These are phyloP conservation scores for Furcifer pardalis DNA, from an alignment of 2,797 vertebrate genomes.

Conservation along the genomic window DNA sequence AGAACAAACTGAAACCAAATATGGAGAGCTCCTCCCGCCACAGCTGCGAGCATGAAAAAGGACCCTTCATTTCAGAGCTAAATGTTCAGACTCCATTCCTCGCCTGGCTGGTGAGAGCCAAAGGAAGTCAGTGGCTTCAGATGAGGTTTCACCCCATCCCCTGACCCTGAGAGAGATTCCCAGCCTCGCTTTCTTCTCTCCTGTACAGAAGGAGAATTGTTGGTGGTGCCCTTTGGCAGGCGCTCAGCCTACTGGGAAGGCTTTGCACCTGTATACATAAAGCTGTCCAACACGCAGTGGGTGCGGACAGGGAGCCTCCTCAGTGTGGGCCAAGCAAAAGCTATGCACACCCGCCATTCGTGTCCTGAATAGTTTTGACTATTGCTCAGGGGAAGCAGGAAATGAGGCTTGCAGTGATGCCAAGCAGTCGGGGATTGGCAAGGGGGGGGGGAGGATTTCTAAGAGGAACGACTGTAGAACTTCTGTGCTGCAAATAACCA, in stretches of 20 bases:
- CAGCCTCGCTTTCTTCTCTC: conserved; percentile 7
- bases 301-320: background rate
- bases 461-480: conserved; percentile 26
- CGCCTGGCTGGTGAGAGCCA: background rate
- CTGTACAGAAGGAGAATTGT: conserved; percentile 15
- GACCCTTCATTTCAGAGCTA: background rate
- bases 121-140: background rate
- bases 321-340: background rate
- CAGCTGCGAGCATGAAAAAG: too few species aligned
- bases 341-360: conserved; percentile 9
- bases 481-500: conserved; percentile 1
- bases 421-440: conserved; percentile 8
- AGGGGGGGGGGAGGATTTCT: conserved; percentile 39
- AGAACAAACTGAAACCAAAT: background rate
- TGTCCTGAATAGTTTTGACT: conserved; percentile 29
- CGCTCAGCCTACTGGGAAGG: conserved; percentile 18
- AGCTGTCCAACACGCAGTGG: background rate
- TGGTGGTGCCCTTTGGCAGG: conserved; percentile 18
- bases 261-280: conserved; percentile 52
- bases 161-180: background rate
- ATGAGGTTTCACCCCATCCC: background rate
- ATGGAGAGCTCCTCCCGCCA: background rate
- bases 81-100: background rate
- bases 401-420: background rate
- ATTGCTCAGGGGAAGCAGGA: conserved; percentile 31